Evolutionary conservation across 2,113 vertebrate genomes (phyloP).

Genomic region (Anguilla rostrata): DNA sequence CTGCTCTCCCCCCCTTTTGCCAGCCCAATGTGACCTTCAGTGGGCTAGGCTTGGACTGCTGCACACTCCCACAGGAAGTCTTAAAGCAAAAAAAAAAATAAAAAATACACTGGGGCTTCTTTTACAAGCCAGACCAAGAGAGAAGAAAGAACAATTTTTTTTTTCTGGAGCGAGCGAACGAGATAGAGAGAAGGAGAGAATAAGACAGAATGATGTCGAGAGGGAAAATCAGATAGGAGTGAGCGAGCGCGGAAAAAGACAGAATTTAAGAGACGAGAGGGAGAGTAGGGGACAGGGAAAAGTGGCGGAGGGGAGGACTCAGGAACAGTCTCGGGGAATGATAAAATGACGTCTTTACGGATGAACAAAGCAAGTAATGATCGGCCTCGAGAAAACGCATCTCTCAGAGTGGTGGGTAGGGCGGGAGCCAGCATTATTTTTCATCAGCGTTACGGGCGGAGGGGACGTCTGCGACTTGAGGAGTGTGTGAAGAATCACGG

Average conservation of each 20-base stretch:
- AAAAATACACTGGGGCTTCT: not conserved
- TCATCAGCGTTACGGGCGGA: conserved; percentile 5
- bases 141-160: conserved; percentile 19
- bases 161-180: not conserved
- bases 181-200: no score
- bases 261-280: not conserved
- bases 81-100: conserved; percentile 21
- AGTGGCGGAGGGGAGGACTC: not conserved
- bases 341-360: not conserved
- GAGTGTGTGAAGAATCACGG: conserved; percentile 5
- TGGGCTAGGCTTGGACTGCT: conserved; percentile 46
- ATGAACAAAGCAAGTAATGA: not conserved
- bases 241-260: not conserved
- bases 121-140: conserved; percentile 9
- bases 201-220: not conserved
- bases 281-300: conserved; percentile 25
- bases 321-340: not conserved
- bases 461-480: conserved; percentile 10
- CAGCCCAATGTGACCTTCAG: conserved; percentile 66
- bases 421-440: conserved; percentile 16
- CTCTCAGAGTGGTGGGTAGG: not conserved
- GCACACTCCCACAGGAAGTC: conserved; percentile 47
- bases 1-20: conserved; percentile 32
- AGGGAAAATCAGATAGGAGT: not conserved
- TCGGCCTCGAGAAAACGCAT: not conserved